Conservation (phyloP, 2,888 invertebrate species). For the Drosophila limbata region DNA sequence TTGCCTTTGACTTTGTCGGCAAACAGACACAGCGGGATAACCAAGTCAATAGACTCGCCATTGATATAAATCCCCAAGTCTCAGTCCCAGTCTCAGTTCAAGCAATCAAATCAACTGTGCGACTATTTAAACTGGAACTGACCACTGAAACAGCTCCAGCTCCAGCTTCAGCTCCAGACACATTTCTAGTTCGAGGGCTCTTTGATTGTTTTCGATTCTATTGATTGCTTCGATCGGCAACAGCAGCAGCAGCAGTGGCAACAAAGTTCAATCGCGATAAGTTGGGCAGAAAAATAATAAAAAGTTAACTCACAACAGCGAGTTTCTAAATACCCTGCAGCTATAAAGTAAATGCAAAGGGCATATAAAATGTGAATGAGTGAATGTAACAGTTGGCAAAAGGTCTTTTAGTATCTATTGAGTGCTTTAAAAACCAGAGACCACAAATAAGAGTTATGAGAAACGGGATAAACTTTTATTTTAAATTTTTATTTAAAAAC, state of each 20-base stretch:
- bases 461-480: no score
- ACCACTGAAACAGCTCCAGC: constrained; percentile 35
- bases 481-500: no score
- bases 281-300: constrained; percentile 22
- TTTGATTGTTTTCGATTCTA: constrained; percentile 61
- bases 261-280: constrained; percentile 78
- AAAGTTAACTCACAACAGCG: constrained; percentile 19
- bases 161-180: constrained; percentile 16
- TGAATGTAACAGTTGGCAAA: constrained; percentile 45
- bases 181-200: constrained; percentile 35
- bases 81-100: not conserved
- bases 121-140: constrained; percentile 64
- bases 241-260: constrained; percentile 56
- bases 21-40: constrained; percentile 68
- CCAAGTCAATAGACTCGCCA: constrained; percentile 35
- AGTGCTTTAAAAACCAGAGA: not conserved
- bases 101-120: constrained; percentile 57
- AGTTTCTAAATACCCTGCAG: constrained; percentile 69
- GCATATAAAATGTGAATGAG: constrained; percentile 51
- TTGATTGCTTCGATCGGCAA: constrained; percentile 55
- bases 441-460: no score
- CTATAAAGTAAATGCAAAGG: constrained; percentile 54
- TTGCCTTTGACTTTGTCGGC: constrained; percentile 81
- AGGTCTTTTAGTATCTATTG: constrained; percentile 5
- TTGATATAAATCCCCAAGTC: constrained; percentile 50